Evolutionary conservation across 2,888 invertebrate genomes (phyloP).

Genomic region (Cosmia pyralina): DNA sequence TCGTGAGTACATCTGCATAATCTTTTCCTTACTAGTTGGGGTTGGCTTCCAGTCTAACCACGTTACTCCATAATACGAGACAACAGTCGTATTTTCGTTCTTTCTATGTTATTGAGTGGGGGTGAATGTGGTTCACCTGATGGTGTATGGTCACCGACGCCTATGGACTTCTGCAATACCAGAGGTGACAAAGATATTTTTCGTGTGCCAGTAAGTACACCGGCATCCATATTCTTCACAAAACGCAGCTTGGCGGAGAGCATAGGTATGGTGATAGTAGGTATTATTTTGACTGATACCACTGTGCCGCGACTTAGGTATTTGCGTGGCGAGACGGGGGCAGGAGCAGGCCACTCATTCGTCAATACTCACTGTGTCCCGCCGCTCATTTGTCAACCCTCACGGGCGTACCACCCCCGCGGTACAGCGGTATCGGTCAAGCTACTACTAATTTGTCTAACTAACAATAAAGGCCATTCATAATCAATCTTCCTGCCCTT

Average conservation of each 20-base stretch:
- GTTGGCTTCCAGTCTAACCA: not conserved
- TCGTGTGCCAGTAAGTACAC: not conserved
- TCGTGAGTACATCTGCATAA: slow-evolving; percentile 91
- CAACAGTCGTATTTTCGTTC: not conserved
- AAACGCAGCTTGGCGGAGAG: not conserved
- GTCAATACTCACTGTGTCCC: no score
- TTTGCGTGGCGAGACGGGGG: no score
- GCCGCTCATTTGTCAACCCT: no score
- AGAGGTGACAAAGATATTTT: not conserved
- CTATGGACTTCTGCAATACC: not conserved
- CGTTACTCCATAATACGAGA: not conserved
- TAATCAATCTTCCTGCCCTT: no score
- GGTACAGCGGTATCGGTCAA: no score
- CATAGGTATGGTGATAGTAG: not conserved
- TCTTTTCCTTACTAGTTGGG: not conserved
- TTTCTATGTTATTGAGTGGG: not conserved
- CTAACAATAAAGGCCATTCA: no score
- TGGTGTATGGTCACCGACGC: not conserved
- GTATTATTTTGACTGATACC: no score
- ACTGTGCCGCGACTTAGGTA: no score
- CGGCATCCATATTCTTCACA: not conserved
- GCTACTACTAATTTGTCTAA: no score
- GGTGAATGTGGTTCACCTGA: not conserved
- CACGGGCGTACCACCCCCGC: no score
- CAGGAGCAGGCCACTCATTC: no score